Evolutionary conservation across 64 coral and sea anemone genomes (phyloP).

Genomic region (Orbicella faveolata): DNA sequence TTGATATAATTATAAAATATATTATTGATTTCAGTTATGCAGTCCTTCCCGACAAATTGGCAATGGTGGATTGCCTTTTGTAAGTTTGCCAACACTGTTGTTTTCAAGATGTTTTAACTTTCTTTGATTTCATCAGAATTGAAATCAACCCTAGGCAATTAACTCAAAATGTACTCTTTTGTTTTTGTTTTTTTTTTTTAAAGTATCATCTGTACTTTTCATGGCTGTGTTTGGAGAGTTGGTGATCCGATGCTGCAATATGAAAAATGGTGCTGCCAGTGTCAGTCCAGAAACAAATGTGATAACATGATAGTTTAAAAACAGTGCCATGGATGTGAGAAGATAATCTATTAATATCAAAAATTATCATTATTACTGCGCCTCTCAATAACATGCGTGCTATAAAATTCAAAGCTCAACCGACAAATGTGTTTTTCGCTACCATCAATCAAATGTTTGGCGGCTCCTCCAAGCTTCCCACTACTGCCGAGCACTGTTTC

Average conservation of each 20-base stretch:
- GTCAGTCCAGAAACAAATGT: slow-evolving; percentile 61
- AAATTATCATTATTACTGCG: no score
- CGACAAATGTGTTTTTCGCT: no score
- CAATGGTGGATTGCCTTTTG: slow-evolving; percentile 93
- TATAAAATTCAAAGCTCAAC: no score
- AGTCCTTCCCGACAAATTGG: slow-evolving; percentile 92
- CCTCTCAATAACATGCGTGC: no score
- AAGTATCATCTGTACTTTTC: slow-evolving; percentile 67
- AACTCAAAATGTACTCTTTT: slow-evolving; percentile 3
- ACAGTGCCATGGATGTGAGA: not conserved
- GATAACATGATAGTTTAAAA: slow-evolving; percentile 34
- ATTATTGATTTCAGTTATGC: slow-evolving; percentile 75
- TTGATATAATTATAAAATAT: no score
- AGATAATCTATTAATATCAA: not conserved
- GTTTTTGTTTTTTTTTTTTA: not conserved
- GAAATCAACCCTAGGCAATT: no score
- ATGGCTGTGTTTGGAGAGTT: slow-evolving; percentile 79
- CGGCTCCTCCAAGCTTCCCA: no score
- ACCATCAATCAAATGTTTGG: no score
- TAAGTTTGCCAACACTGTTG: slow-evolving; percentile 44
- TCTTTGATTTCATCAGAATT: not conserved
- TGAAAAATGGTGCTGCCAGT: slow-evolving; percentile 23
- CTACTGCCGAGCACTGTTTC: no score
- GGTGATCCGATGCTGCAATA: slow-evolving; percentile 45
- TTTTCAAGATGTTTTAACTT: not conserved